These are phyloP conservation scores for Nemotelus nigrinus DNA, from an alignment of 2,888 invertebrate genomes.

Conservation along the genomic window DNA sequence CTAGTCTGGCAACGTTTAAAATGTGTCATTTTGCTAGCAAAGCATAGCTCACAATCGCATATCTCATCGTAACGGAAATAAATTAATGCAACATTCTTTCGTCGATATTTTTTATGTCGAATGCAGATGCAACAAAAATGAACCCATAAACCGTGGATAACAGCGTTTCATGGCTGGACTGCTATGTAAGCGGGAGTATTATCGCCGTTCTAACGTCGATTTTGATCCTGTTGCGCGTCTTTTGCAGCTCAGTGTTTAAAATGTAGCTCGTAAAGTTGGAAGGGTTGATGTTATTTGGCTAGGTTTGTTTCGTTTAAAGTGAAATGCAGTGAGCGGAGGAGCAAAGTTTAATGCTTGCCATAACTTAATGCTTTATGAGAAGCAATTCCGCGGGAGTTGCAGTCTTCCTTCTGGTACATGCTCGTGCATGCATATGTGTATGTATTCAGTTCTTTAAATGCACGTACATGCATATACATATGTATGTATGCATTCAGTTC, in stretches of 20 bases:
- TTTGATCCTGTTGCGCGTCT: neutral
- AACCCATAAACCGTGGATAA: neutral
- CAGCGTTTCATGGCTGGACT: neutral
- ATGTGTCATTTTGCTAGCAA: too few relatives aligned
- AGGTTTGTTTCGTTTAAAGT: neutral
- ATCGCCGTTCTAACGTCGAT: neutral
- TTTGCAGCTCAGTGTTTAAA: neutral
- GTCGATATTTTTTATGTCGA: neutral
- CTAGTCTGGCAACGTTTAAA: too few relatives aligned
- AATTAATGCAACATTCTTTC: neutral
- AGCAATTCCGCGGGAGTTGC: too few relatives aligned
- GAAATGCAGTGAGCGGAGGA: too few relatives aligned
- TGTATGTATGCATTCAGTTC: too few relatives aligned
- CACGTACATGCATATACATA: too few relatives aligned
- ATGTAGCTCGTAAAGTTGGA: neutral
- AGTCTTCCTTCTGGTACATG: too few relatives aligned
- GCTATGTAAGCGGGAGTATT: neutral
- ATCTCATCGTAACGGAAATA: neutral
- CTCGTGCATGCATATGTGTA: too few relatives aligned
- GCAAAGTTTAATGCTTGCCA: too few relatives aligned
- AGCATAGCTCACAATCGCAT: too few relatives aligned
- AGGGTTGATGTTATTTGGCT: neutral
- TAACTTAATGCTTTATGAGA: too few relatives aligned
- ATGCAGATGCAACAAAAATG: neutral
- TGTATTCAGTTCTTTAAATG: too few relatives aligned